phyloP scores from a whole-genome alignment of 2,113 vertebrate species.

The Athene noctua region DNA sequence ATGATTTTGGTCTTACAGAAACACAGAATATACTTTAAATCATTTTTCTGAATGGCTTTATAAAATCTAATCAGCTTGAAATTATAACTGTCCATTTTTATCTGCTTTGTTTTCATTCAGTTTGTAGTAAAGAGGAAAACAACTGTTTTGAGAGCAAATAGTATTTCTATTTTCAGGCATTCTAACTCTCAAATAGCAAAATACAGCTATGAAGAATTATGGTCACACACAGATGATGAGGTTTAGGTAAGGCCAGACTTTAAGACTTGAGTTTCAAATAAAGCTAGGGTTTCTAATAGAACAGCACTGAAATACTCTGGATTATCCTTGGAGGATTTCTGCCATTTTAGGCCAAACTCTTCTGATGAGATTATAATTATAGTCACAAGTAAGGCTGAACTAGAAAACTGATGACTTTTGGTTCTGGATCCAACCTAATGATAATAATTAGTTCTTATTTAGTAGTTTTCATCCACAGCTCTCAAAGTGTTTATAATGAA shows the following conservation, averaged over 20 bases:
- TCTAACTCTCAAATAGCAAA: neutral
- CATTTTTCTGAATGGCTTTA: neutral
- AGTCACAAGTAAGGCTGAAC: neutral
- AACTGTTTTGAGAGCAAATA: neutral
- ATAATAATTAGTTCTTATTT: neutral
- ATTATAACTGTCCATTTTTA: neutral
- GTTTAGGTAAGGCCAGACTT: neutral
- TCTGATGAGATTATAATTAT: neutral
- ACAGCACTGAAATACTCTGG: neutral
- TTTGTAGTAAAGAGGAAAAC: neutral
- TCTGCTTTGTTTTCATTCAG: neutral
- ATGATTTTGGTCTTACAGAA: neutral
- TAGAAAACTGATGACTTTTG: neutral
- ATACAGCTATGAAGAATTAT: neutral
- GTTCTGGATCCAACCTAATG: neutral
- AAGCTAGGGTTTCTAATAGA: neutral
- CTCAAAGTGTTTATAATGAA: neutral
- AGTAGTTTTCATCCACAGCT: neutral
- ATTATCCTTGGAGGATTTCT: neutral
- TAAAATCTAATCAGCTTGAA: neutral
- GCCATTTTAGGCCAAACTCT: neutral
- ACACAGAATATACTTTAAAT: neutral
- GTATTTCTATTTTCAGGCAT: neutral
- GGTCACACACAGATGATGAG: neutral
- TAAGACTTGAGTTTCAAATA: neutral